A percentile compares a stretch with the other conserved stretches of the same genome.
Conservation (phyloP, 2,797 vertebrate genomes). For the Tangara arthus region DNA sequence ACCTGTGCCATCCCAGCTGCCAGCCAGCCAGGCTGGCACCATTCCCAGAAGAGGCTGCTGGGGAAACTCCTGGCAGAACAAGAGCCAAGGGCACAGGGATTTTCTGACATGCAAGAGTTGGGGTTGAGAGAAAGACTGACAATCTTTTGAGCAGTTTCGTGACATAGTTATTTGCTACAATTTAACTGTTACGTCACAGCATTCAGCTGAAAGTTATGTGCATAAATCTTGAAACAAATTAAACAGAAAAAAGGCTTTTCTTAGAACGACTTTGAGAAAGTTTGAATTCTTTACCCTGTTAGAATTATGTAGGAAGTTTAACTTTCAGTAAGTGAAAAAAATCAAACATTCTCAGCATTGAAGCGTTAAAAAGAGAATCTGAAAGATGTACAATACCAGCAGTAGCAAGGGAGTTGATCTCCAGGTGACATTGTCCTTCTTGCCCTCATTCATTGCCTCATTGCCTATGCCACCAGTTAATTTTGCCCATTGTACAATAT, state of each 20-base stretch:
- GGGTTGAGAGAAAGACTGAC: background rate
- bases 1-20: fast-evolving
- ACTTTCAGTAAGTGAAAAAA: background rate
- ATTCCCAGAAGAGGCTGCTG: background rate
- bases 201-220: background rate
- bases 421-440: background rate
- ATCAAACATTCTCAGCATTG: background rate
- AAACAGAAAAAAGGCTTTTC: background rate
- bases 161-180: background rate
- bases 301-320: background rate
- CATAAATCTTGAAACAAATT: background rate
- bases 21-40: background rate
- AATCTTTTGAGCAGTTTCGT: background rate
- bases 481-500: background rate
- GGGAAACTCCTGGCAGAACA: background rate
- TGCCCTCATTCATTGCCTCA: background rate
- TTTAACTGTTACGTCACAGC: background rate
- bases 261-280: background rate
- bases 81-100: background rate
- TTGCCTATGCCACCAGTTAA: background rate
- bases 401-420: background rate
- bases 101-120: background rate
- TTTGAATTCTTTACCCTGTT: background rate
- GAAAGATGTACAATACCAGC: background rate
- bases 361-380: background rate